These are phyloP conservation scores for Hylia prasina DNA, from an alignment of 2,113 vertebrate species.

Conservation along the genomic window DNA sequence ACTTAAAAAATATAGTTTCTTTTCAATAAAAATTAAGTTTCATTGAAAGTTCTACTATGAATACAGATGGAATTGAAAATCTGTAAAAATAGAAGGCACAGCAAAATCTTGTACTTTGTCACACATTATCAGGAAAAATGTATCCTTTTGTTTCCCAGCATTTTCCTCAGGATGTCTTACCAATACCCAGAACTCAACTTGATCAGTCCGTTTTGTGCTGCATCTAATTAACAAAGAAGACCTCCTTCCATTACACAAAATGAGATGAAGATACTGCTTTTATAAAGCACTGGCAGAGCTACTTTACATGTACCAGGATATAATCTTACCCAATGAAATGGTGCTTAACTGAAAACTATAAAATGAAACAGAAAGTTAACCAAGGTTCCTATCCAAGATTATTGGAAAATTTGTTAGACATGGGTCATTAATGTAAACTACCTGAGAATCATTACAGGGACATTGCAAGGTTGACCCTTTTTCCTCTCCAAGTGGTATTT, in stretches of 20 bases:
- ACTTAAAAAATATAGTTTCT: background rate
- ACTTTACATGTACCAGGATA: background rate
- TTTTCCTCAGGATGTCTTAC: background rate
- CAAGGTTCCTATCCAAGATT: conserved; percentile 12
- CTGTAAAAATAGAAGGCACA: background rate
- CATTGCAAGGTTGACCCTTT: background rate
- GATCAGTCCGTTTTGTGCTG: background rate
- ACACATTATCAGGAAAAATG: background rate
- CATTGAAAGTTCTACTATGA: background rate
- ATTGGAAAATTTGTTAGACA: conserved; percentile 25
- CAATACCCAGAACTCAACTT: background rate
- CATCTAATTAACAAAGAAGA: background rate
- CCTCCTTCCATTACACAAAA: background rate
- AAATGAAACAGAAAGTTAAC: conserved; percentile 43
- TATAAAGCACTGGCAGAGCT: background rate
- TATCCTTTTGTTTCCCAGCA: background rate
- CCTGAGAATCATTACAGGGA: background rate
- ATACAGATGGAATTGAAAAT: background rate
- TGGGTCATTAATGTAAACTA: conserved; percentile 23
- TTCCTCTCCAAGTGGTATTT: background rate
- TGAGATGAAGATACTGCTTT: background rate
- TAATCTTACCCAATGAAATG: background rate
- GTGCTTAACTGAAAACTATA: conserved; percentile 29
- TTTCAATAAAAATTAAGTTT: background rate
- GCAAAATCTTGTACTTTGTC: background rate